Evolutionary conservation across 2,888 invertebrate genomes (phyloP).

Genomic region (Melolontha melolontha): DNA sequence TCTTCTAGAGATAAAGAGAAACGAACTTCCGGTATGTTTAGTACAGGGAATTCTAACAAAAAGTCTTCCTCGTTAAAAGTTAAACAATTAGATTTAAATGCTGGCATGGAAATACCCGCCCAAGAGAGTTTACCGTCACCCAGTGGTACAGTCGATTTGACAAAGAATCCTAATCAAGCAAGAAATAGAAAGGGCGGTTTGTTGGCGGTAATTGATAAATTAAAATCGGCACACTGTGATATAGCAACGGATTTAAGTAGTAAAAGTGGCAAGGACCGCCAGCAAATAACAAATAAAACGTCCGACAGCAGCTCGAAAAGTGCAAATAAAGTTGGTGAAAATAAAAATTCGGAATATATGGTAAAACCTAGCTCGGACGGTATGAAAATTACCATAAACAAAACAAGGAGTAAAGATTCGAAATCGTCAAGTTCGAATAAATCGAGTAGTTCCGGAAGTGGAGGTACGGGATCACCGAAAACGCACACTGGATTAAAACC

Average conservation of each 20-base stretch:
- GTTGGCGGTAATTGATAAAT: conserved; percentile 88
- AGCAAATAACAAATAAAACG: conserved; percentile 55
- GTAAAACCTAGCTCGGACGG: conserved; percentile 90
- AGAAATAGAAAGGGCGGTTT: conserved; percentile 77
- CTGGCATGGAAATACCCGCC: conserved; percentile 49
- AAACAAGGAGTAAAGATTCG: conserved; percentile 80
- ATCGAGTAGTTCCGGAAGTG: conserved; percentile 63
- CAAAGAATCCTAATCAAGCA: conserved; percentile 73
- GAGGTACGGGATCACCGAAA: conserved; percentile 77
- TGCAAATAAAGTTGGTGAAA: conserved; percentile 62
- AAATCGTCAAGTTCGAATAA: conserved; percentile 65
- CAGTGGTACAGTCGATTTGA: conserved; percentile 69
- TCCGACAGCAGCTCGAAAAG: conserved; percentile 52
- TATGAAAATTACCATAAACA: conserved; percentile 92
- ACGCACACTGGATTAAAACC: conserved; percentile 82
- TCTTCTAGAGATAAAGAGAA: conserved; percentile 65
- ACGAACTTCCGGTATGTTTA: conserved; percentile 55
- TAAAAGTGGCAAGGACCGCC: conserved; percentile 57
- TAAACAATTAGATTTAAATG: conserved; percentile 74
- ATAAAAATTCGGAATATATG: conserved; percentile 86
- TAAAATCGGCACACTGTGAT: conserved; percentile 81
- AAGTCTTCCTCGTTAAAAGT: conserved; percentile 75
- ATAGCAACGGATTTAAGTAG: conserved; percentile 68
- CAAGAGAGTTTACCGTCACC: conserved; percentile 67
- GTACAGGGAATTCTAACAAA: conserved; percentile 57